Evolutionary conservation across 2,113 vertebrate species (phyloP), one percentile per base, ranked within the genome.

Genomic region (Progne subis): DNA sequence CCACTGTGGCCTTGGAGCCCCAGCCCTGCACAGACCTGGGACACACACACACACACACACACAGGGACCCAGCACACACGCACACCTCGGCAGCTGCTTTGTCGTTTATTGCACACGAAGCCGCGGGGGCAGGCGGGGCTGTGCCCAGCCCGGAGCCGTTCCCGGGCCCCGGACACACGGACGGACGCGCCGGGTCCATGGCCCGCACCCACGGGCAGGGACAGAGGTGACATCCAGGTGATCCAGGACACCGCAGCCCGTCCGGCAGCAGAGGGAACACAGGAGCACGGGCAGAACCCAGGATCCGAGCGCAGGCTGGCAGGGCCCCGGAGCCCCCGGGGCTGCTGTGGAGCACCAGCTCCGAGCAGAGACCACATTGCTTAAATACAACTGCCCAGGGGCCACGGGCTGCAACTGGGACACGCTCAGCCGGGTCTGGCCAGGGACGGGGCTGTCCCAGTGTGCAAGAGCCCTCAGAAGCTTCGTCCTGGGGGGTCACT

Each of bases 61-160:
- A 5, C 55, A 56, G 34, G 19, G 14, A 32, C 3, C 12, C 28
- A 9, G 39, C 15, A 28, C 63, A 11, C 37, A 25, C 19, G 63
- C 70, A 14, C 53, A 32, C 67, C 68, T 7, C 12, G 90, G 91
- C 77, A 92, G 97, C 98, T 98, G 98, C 96, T 96, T 96, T 82
- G 97, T 68, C 49, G 2, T 98, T 98, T 98, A 98, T 98, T 98
- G 98, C 98, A 98, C 98, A 94, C 94, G 95, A 97, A 97, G 93
- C 92, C 49, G 74, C 96, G 76, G 52, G 60, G 95, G 97, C 96
- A 70, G 96, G 91, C 53, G 86, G 86, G 68, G 95, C 90, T 16
- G 94, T 91, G 37, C 88, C 95, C 79, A 31, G 59, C 91, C 95
- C 29, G 68, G 93, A 86, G 96, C 97, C 59, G 26, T 24, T 24